A percentile compares a stretch with the other conserved stretches of the same genome.
These are phyloP conservation scores for Larimichthys crocea DNA, from an alignment of 2,113 vertebrate genomes.

Conservation along the genomic window DNA sequence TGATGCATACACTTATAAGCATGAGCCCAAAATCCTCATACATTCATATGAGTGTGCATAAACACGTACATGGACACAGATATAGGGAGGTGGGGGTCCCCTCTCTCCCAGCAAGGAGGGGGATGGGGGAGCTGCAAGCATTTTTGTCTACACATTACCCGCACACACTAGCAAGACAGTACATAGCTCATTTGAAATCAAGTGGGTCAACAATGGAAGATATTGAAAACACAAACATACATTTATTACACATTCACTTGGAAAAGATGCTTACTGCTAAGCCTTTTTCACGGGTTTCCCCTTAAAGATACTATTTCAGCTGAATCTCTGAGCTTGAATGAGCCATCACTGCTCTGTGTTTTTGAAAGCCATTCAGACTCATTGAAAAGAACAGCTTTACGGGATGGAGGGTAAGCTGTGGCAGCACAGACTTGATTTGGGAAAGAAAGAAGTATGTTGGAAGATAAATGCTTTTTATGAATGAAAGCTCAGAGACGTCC, in stretches of 20 bases:
- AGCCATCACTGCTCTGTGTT: background rate
- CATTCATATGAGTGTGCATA: conserved; percentile 10
- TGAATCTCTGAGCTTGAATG: background rate
- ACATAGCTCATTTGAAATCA: conserved; percentile 42
- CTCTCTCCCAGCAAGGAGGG: conserved; percentile 48
- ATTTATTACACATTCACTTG: background rate
- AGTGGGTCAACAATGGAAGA: conserved; percentile 25
- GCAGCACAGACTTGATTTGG: background rate
- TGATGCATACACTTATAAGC: background rate
- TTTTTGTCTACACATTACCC: conserved; percentile 60
- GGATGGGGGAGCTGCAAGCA: conserved; percentile 63
- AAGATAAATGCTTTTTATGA: background rate
- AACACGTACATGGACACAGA: conserved; percentile 17
- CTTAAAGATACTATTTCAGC: conserved; percentile 3
- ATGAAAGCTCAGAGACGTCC: background rate
- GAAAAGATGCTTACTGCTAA: background rate
- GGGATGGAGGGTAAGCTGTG: background rate
- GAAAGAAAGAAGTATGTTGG: background rate
- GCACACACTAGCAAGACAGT: conserved; percentile 30
- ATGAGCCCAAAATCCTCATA: conserved; percentile 23
- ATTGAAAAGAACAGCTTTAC: background rate
- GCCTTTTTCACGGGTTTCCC: background rate
- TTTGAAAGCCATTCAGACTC: background rate
- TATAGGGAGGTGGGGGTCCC: conserved; percentile 45
- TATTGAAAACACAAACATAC: background rate